These are phyloP conservation scores for Polietes domitor DNA, from an alignment of 2,888 invertebrate species.

Conservation along the genomic window DNA sequence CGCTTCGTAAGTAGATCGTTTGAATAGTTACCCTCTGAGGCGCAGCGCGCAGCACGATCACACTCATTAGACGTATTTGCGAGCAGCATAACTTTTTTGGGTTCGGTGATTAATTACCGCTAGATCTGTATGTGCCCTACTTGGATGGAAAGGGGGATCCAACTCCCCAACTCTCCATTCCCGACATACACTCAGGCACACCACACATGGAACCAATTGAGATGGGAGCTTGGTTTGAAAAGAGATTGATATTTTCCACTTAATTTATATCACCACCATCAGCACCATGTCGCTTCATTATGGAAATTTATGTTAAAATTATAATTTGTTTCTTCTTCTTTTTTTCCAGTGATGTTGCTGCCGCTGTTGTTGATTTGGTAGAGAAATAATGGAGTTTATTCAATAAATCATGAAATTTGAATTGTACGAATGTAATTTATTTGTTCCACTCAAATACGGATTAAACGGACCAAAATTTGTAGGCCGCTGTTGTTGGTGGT, in stretches of 20 bases:
- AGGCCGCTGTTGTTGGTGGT: neutral
- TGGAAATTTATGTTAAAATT: constrained; percentile 30
- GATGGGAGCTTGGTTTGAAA: neutral
- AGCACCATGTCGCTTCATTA: constrained; percentile 40
- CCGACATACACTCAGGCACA: neutral
- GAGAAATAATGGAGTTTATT: constrained; percentile 34
- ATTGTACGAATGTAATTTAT: constrained; percentile 47
- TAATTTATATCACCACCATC: constrained; percentile 51
- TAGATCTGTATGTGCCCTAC: constrained; percentile 26
- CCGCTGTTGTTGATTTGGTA: neutral
- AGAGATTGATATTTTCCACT: constrained; percentile 62
- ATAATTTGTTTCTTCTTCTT: neutral
- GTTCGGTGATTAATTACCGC: constrained; percentile 60
- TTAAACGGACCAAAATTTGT: constrained; percentile 22
- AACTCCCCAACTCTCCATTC: neutral
- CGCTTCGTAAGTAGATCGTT: neutral
- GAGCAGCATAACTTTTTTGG: constrained; percentile 50
- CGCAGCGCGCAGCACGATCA: constrained; percentile 53
- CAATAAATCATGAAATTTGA: constrained; percentile 50
- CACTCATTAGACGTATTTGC: constrained; percentile 19
- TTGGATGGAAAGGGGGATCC: neutral
- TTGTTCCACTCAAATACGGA: constrained; percentile 44
- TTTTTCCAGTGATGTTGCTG: neutral
- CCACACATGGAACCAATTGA: neutral
- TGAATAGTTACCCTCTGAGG: neutral